These are phyloP conservation scores for Lysiphlebus fabarum DNA, from an alignment of 1,140 invertebrate genomes.

Conservation along the genomic window DNA sequence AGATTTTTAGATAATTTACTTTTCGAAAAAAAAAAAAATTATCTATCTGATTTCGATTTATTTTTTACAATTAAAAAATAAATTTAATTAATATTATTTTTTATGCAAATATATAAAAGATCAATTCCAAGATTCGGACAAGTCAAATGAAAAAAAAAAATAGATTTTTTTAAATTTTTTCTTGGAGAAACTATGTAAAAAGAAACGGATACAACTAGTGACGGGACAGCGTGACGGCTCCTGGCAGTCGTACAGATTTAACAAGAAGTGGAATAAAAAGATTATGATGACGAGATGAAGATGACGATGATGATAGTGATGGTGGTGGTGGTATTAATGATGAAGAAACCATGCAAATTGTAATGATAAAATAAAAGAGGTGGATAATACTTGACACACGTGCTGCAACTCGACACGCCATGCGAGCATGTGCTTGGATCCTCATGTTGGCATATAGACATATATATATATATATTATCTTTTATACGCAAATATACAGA, in stretches of 20 bases:
- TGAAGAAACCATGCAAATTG: slow-evolving; percentile 13
- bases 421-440: slow-evolving; percentile 32
- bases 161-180: not conserved
- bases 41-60: not conserved
- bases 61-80: not conserved
- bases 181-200: slow-evolving; percentile 13
- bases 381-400: slow-evolving; percentile 36
- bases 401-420: slow-evolving; percentile 41
- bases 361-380: slow-evolving; percentile 16
- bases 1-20: not conserved
- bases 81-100: no score
- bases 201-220: slow-evolving; percentile 39
- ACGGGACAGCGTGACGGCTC: slow-evolving; percentile 56
- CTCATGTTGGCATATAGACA: not conserved
- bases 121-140: no score
- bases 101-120: no score
- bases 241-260: slow-evolving; percentile 47
- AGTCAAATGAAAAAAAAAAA: not conserved
- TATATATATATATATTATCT: no score
- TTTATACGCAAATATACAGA: slow-evolving; percentile 24
- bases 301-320: slow-evolving; percentile 26
- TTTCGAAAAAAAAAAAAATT: not conserved
- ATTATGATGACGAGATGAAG: slow-evolving; percentile 1
- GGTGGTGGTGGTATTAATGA: slow-evolving; percentile 15
- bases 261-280: slow-evolving; percentile 20